Evolutionary conservation across 92 coral and sea anemone species (phyloP).

Genomic region (Zoanthus sansibaricus): DNA sequence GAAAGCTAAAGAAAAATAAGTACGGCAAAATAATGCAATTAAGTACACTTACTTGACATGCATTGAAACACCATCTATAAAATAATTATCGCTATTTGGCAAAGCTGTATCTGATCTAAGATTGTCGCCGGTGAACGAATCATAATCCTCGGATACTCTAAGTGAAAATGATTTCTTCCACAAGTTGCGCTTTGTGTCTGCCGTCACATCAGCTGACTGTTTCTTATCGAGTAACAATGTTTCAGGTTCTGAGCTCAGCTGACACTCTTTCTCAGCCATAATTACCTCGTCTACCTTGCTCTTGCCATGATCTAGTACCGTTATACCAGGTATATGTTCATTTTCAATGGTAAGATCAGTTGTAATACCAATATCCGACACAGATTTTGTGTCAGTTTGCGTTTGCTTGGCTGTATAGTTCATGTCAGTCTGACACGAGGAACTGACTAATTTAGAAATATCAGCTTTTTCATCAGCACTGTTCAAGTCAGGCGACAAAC

Average conservation of each 20-base stretch:
- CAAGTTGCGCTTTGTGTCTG: slow-evolving; percentile 19
- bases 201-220: slow-evolving; percentile 3
- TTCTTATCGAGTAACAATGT: background rate
- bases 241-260: slow-evolving; percentile 19
- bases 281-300: background rate
- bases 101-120: slow-evolving; percentile 34
- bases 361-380: slow-evolving; percentile 28
- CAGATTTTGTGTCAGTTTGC: slow-evolving; percentile 16
- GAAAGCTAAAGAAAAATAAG: background rate
- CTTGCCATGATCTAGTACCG: background rate
- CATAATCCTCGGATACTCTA: slow-evolving; percentile 38
- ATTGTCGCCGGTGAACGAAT: slow-evolving; percentile 34
- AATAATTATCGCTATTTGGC: slow-evolving; percentile 64
- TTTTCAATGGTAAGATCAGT: background rate
- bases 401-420: slow-evolving; percentile 14
- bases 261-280: background rate
- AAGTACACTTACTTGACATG: slow-evolving; percentile 73
- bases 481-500: slow-evolving; percentile 43
- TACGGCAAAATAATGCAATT: background rate
- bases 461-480: slow-evolving; percentile 32
- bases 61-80: slow-evolving; percentile 90
- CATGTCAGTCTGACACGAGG: slow-evolving; percentile 27
- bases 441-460: background rate
- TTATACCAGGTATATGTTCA: background rate
- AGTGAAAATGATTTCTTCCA: slow-evolving; percentile 43